Evolutionary conservation across 2,888 invertebrate species (phyloP), one percentile per base, ranked within the genome.

Genomic region (Caenorhabditis sulstoni): DNA sequence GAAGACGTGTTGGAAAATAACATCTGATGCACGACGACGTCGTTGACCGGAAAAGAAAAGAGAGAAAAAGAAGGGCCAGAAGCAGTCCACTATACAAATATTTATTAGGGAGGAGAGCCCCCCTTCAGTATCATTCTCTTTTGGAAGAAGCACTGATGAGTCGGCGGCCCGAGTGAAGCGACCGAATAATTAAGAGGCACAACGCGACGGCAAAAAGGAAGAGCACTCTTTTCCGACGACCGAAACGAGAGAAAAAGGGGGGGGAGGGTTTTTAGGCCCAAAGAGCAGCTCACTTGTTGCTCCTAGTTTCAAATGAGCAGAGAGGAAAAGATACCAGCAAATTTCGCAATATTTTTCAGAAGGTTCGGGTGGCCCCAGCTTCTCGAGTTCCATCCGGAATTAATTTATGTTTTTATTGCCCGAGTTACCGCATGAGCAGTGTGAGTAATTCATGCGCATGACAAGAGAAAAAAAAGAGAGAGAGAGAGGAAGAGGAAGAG

Each of bases 151-250:
- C 55, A 41, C 44, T 61, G 71, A 64, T 64, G 73, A 73, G 73
- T 73, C 64, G 62, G 64, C 18, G 57, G 44, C 61, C 23, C 47
- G 66, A 59, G 68, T 62, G 75, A 67, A 75, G 55, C 74, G 37
- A 47, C 44, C 66, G 75, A 67, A 76, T 76, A 76, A 76, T 76
- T 76, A 76, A 76, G 67, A 68, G 74, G 62, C 55, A 29, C 29
- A 29, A 29, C 29, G 62, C 62, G 55, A 75, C 49, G 62, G 62
- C 75, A 66, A 62, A 71, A 57, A 62, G 57, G 61, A 70, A 61
- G 59, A 70, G 64, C 73, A 73, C 73, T 73, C 73, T 64, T 71
- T 71, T 41, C 55, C 44, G 47, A 9, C n/a, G 39, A n/a, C 49
- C 61, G 53, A 61, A 45, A 70, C 39, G 50, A 12, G 14, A 18